Conservation (phyloP, 2,888 invertebrate genomes). For the Dione vanillae region DNA sequence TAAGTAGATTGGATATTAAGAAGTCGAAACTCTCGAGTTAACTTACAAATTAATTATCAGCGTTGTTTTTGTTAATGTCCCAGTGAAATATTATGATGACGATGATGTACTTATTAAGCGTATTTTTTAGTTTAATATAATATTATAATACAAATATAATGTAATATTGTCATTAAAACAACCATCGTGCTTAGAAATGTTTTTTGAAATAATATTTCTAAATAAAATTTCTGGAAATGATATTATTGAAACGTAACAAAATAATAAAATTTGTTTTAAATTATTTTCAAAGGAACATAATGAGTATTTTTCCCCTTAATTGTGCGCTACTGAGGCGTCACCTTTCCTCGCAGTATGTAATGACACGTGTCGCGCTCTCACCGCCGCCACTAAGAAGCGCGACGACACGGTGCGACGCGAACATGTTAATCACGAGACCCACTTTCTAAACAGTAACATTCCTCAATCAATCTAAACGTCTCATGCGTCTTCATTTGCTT, state of each 20-base stretch:
- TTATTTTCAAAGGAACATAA: constrained; percentile 10
- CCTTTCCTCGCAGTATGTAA: constrained; percentile 9
- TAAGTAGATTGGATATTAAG: constrained; percentile 11
- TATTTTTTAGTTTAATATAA: too few relatives aligned
- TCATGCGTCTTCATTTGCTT: constrained; percentile 13
- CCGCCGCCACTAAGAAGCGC: background rate
- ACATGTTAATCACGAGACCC: constrained; percentile 34
- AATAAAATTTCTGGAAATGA: background rate
- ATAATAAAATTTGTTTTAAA: background rate
- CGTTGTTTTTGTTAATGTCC: background rate
- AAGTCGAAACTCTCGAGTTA: background rate
- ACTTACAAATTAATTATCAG: background rate
- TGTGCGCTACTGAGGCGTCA: background rate
- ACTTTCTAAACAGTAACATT: constrained; percentile 31
- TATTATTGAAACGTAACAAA: background rate
- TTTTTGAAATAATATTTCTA: background rate
- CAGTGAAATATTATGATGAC: too few relatives aligned
- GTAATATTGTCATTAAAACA: background rate
- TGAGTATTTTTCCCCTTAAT: constrained; percentile 3
- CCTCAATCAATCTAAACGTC: constrained; percentile 33
- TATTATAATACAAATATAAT: too few relatives aligned
- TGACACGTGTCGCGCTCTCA: constrained; percentile 7
- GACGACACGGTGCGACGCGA: background rate
- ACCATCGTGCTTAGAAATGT: background rate
- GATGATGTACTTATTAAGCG: too few relatives aligned